Evolutionary conservation across 2,888 invertebrate species (phyloP).

Genomic region (Himalopsyche kuldschensis): DNA sequence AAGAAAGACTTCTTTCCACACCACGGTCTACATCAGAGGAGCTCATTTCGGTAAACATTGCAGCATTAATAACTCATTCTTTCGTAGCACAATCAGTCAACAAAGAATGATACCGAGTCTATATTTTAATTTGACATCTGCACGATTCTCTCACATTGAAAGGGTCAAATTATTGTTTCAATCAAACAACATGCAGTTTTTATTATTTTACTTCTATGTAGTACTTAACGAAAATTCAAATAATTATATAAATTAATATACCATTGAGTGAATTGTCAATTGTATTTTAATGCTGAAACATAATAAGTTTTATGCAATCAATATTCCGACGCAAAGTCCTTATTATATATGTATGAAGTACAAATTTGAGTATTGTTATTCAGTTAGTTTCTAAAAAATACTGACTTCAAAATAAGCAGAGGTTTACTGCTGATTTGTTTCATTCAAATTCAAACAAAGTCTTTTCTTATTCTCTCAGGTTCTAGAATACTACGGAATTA

Average conservation of each 20-base stretch:
- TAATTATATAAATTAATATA: background rate
- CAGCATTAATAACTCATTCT: background rate
- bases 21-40: too few relatives aligned
- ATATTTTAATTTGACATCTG: background rate
- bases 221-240: background rate
- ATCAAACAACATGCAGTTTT: background rate
- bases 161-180: background rate
- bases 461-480: too few relatives aligned
- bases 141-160: background rate
- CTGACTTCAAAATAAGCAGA: background rate
- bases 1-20: too few relatives aligned
- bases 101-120: background rate
- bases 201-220: background rate
- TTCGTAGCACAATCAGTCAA: background rate
- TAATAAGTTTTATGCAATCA: background rate
- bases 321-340: background rate
- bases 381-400: background rate
- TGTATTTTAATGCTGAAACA: background rate
- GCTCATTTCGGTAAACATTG: too few relatives aligned
- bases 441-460: too few relatives aligned
- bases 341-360: background rate
- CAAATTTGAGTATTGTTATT: background rate
- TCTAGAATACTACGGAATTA: too few relatives aligned
- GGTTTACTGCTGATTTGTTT: background rate
- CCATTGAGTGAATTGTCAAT: background rate